Base-by-base conservation (phyloP, 2,797 vertebrate species). In the Enteromius afrohamiltoni region DNA sequence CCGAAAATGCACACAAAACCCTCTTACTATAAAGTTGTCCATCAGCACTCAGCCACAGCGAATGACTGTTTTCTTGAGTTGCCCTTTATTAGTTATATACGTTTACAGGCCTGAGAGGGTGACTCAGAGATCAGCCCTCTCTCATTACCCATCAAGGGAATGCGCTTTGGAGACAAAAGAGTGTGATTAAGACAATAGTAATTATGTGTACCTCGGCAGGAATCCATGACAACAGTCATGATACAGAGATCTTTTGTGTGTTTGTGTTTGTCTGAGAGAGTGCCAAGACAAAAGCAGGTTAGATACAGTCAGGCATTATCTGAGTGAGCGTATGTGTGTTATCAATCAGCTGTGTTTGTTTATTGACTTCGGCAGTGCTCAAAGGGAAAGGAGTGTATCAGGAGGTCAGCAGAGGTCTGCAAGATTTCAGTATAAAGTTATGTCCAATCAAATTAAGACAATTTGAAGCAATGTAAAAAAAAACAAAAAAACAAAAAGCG, bases 51-150 rank as follows among this genome's bases (percentile, higher is more conserved):
- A 45, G 53, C 23, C 75, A 45, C 37, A 40, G 55, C 26, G 19
- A 77, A 64, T 0, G 60, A 31, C 74, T 76, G 53, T 76, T 76
- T 37, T 71, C 53, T 76, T 76, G 55, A 77, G 75, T 77, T 37
- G 19, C 55, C 40, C 16, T 62, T 77, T 77, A 60, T 77, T 77
- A 77, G 75, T 77, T 77, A 77, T 62, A 77, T 77, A 77, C 62
- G 37, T 77, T 77, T 77, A 77, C 75, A 77, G 74, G 53, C 37
- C 37, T 29, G 16, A 51, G 42, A 49, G 60, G 42, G 26, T 67
- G 62, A 79, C 26, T 79, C 77, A 34, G 77, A 26, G 51, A 74
- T 34, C 70, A 47, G 55, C 29, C 45, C 55, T 80, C 60, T 74
- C 68, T 40, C 69, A 67, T 68, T 80, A 85, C 77, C 69, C 60